Evolutionary conservation across 2,888 invertebrate genomes (phyloP).

Genomic region (Onchidella celtica): DNA sequence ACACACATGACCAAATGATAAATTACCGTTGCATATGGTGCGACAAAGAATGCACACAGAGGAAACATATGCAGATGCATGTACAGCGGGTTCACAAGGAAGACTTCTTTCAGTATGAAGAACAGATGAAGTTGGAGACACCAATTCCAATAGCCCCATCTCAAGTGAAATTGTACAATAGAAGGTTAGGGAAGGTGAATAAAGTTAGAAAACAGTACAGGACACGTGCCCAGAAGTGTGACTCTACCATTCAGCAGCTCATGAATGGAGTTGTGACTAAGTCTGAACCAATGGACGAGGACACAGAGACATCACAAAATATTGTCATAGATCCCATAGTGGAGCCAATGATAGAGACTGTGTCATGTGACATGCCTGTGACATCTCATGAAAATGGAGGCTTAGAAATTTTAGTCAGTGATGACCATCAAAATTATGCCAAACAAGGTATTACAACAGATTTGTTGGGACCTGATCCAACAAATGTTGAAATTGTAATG

Average conservation of each 20-base stretch:
- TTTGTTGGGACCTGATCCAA: slow-evolving; percentile 31
- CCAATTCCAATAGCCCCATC: slow-evolving; percentile 46
- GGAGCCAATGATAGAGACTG: slow-evolving; percentile 32
- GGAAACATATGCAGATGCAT: slow-evolving; percentile 52
- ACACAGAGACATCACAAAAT: slow-evolving; percentile 29
- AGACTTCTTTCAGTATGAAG: slow-evolving; percentile 48
- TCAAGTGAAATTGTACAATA: slow-evolving; percentile 46
- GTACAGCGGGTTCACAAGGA: slow-evolving; percentile 47
- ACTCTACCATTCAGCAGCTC: slow-evolving; percentile 40
- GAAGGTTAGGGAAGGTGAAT: slow-evolving; percentile 34
- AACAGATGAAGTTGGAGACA: slow-evolving; percentile 47
- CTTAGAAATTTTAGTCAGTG: slow-evolving; percentile 45
- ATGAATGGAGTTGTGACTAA: slow-evolving; percentile 38
- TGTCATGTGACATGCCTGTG: slow-evolving; percentile 11
- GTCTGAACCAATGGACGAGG: slow-evolving; percentile 39
- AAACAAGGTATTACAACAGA: slow-evolving; percentile 36
- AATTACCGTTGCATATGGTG: slow-evolving; percentile 49
- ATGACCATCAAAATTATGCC: slow-evolving; percentile 32
- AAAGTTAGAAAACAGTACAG: slow-evolving; percentile 41
- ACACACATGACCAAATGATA: slow-evolving; percentile 47
- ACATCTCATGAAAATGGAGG: slow-evolving; percentile 20
- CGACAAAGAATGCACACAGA: slow-evolving; percentile 49
- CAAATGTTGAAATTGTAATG: slow-evolving; percentile 48
- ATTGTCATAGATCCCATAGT: slow-evolving; percentile 40
- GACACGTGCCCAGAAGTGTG: slow-evolving; percentile 45